Base-by-base conservation (phyloP, 2,888 invertebrate genomes). In the Mythimna pallens region DNA sequence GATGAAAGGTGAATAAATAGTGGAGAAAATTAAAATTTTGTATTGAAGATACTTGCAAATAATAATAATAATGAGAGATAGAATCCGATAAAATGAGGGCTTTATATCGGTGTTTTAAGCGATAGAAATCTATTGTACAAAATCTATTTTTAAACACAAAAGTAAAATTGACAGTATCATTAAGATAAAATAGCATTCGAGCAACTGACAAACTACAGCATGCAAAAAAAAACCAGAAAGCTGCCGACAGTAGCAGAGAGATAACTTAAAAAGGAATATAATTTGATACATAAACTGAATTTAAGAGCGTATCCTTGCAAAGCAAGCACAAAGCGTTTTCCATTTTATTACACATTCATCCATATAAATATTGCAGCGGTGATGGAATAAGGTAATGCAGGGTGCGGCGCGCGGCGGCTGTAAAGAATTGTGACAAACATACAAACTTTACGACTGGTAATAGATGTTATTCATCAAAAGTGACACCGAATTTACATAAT, bases 221-320 rank as follows among this genome's bases (percentile, higher is more conserved):
- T 43, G 50, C 66, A 73, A 74, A 70, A 73, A 73, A 69, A 9
- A 73, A 9, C 0, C 61, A 67, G 50, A 83, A 62, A 61, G 52
- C 22, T 54, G 73, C 69, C 47, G 67, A 79, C 80, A 63, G 80
- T 78, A 82, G 80, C 78, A 57, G 65, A 65, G 70, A 82, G 74
- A 82, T 86, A 81, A 78, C 81, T 79, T 63, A 81, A 81, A 77
- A 82, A 84, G 82, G 79, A 86, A 59, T 80, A 70, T 81, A 81
- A 86, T 84, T 78, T 80, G 68, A 68, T 84, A 78, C 78, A 73
- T 80, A 70, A 78, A 72, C 75, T 80, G 79, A 86, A 82, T 86
- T 79, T 59, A 76, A 73, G 82, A 81, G 52, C 73, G n/a, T 77
- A 75, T 65, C 70, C 72, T 76, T 66, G 77, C 65, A 55, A 62